Evolutionary conservation across 2,888 invertebrate species (phyloP).

Genomic region (Nezara viridula): DNA sequence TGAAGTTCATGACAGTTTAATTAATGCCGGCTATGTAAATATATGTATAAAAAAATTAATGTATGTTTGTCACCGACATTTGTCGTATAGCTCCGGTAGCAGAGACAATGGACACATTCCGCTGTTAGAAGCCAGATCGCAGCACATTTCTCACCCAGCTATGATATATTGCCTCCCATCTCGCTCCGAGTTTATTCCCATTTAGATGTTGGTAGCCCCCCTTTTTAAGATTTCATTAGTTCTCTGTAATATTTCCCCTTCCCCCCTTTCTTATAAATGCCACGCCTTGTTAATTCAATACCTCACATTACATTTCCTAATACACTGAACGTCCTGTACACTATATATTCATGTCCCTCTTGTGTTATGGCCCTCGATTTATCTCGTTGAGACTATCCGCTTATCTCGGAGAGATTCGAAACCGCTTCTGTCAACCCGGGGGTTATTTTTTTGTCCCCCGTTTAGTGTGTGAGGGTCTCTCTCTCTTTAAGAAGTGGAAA

Average conservation of each 20-base stretch:
- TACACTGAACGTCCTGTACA: not conserved
- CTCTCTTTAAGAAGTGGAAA: constrained; percentile 43
- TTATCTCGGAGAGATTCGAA: constrained; percentile 24
- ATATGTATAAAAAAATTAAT: not conserved
- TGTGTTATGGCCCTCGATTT: constrained; percentile 21
- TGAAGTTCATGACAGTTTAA: not conserved
- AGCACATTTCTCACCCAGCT: constrained; percentile 1
- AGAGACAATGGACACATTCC: constrained; percentile 22
- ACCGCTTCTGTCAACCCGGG: constrained; percentile 44
- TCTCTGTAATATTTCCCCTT: not conserved
- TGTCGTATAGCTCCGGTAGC: not conserved
- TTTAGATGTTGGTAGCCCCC: not conserved
- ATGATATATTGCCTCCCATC: not conserved
- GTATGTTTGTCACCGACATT: not conserved
- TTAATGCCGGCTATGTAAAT: not conserved
- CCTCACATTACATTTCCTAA: not conserved
- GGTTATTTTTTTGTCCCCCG: constrained; percentile 34
- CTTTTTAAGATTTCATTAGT: constrained; percentile 45
- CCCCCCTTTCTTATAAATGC: not conserved
- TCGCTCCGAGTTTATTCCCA: not conserved
- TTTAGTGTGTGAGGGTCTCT: not conserved
- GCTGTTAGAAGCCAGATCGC: not conserved
- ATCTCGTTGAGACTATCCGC: not conserved
- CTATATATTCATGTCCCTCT: constrained; percentile 7
- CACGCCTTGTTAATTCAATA: constrained; percentile 23